Conservation (phyloP, 2,888 invertebrate species). For the Sphaerophoria taeniata region DNA sequence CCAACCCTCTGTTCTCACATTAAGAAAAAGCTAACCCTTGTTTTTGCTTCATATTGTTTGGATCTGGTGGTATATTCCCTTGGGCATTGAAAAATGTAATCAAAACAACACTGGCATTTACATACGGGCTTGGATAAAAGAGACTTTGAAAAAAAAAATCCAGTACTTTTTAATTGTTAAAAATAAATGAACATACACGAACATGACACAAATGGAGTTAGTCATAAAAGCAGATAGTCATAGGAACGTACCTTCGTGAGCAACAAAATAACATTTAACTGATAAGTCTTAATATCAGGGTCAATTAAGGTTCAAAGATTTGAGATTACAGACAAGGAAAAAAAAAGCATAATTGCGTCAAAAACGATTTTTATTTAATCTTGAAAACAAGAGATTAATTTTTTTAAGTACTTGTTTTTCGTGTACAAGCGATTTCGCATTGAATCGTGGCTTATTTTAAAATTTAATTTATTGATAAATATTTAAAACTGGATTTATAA, state of each 20-base stretch:
- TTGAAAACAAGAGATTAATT: slow-evolving; percentile 14
- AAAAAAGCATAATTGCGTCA: slow-evolving; percentile 58
- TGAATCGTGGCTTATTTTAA: slow-evolving; percentile 52
- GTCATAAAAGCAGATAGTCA: neutral
- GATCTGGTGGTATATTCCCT: slow-evolving; percentile 1
- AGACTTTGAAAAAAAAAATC: no score
- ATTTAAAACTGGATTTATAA: neutral
- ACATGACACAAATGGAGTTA: neutral
- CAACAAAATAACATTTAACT: slow-evolving; percentile 3
- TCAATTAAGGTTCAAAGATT: slow-evolving; percentile 44
- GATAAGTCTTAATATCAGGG: slow-evolving; percentile 46
- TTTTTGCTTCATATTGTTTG: neutral
- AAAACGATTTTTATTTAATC: slow-evolving; percentile 21
- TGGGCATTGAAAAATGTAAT: slow-evolving; percentile 38
- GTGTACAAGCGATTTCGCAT: slow-evolving; percentile 9
- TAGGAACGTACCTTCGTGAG: neutral
- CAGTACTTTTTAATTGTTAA: no score
- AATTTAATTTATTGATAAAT: slow-evolving; percentile 2
- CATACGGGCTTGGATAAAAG: neutral
- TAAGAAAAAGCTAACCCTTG: slow-evolving; percentile 38
- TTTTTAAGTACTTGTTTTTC: slow-evolving; percentile 39
- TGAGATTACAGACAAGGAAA: slow-evolving; percentile 40
- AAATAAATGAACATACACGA: no score
- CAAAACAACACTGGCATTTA: slow-evolving; percentile 49
- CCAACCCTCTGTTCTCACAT: slow-evolving; percentile 38